A percentile compares a stretch with the other conserved stretches of the same genome.
phyloP scores from a whole-genome alignment of 2,888 invertebrate species.

The Brachycybe producta region DNA sequence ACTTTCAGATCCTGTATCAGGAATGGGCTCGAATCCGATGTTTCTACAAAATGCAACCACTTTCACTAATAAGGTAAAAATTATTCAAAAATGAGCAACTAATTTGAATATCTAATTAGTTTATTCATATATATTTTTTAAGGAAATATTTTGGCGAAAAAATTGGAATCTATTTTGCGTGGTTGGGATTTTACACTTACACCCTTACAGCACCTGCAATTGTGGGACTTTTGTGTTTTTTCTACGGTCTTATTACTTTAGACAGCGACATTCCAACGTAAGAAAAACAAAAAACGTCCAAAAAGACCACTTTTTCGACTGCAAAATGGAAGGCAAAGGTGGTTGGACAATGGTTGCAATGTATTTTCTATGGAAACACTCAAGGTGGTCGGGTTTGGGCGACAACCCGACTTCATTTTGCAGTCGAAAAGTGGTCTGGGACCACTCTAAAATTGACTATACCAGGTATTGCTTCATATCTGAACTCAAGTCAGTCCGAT shows the following conservation, averaged over 20 bases:
- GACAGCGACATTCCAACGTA: conserved; percentile 64
- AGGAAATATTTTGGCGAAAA: conserved; percentile 84
- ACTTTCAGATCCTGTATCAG: conserved; percentile 60
- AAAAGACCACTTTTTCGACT: too few species aligned
- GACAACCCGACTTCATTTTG: too few species aligned
- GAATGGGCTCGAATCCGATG: conserved; percentile 83
- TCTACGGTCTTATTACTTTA: conserved; percentile 67
- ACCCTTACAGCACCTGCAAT: conserved; percentile 75
- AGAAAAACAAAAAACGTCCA: too few species aligned
- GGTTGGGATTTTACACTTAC: conserved; percentile 85
- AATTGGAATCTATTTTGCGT: conserved; percentile 79
- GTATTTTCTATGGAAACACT: too few species aligned
- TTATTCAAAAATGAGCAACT: not conserved
- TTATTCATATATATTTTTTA: conserved; percentile 6
- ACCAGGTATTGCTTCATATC: too few species aligned
- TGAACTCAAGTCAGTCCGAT: too few species aligned
- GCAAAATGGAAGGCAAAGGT: too few species aligned
- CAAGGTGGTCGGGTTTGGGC: too few species aligned
- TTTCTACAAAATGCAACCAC: conserved; percentile 85
- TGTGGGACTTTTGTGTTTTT: conserved; percentile 71
- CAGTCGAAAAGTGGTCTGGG: too few species aligned
- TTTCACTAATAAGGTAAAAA: conserved; percentile 55
- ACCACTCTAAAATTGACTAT: too few species aligned
- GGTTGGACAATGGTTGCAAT: too few species aligned
- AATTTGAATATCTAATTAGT: conserved; percentile 1